Base-by-base conservation (phyloP, 2,888 invertebrate species). In the Eudemis profundana region DNA sequence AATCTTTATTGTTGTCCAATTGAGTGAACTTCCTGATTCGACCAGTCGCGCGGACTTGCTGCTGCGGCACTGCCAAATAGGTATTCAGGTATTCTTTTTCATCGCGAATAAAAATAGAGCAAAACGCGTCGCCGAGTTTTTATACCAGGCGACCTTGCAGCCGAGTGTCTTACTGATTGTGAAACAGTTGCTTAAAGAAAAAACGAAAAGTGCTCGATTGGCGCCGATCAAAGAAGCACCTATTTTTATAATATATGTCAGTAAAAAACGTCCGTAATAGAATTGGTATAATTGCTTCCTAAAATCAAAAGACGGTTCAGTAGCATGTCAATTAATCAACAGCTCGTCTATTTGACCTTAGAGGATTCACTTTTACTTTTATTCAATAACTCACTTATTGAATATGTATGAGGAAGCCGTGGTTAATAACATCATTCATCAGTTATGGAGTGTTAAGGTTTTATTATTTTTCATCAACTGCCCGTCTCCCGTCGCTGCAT, bases 31-130 rank as follows among this genome's bases (percentile, higher is more conserved):
- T 92, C 92, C 92, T 91, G 91, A 79, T 86, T 76, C 76, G 86
- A 86, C 91, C 86, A 85, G 90, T 90, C 81, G 75, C 75, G 75
- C 71, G 72, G 74, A 72, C 78, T 67, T 66, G 63, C 69, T 74
- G 74, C 71, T 74, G 74, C 78, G 83, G 79, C 81, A 86, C 87
- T 88, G 86, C 91, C 90, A 90, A 90, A 90, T 88, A 84, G 85
- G 86, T 85, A 85, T 86, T 85, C 85, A 82, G 86, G 86, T 90
- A 86, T 86, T 90, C 83, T 87, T 89, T 89, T 90, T 90, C 84
- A 85, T 84, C 72, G 74, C 75, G 76, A 82, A 87, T 82, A 88
- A 85, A 91, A 91, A 91, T 87, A 86, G 89, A 89, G 85, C 87
- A 87, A 89, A 91, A 89, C 84, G 71, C 78, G 86, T 81, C 77